These are phyloP conservation scores for Artibeus jamaicensis DNA, from an alignment of 2,797 vertebrate genomes.

Conservation along the genomic window DNA sequence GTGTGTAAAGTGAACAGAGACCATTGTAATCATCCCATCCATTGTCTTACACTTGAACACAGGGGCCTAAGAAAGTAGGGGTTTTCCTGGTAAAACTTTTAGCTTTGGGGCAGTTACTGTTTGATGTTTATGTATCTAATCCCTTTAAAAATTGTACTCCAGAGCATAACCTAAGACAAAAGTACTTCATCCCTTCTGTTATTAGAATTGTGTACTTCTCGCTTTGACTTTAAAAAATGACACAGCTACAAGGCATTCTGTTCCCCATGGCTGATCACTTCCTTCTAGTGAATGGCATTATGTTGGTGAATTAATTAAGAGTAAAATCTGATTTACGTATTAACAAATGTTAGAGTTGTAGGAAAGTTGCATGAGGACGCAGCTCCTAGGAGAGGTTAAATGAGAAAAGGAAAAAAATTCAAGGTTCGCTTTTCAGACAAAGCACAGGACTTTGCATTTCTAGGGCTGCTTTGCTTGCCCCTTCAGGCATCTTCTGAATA, in stretches of 20 bases:
- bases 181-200: constrained; percentile 66
- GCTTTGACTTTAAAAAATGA: constrained; percentile 72
- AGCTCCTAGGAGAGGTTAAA: constrained; percentile 29
- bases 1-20: constrained; percentile 41
- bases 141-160: constrained; percentile 62
- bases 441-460: constrained; percentile 52
- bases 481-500: constrained; percentile 50
- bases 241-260: constrained; percentile 66
- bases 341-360: constrained; percentile 63
- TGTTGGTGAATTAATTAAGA: constrained; percentile 67
- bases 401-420: neutral
- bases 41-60: constrained; percentile 59
- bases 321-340: constrained; percentile 59
- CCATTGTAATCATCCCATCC: constrained; percentile 48
- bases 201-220: constrained; percentile 64
- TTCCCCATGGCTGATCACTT: constrained; percentile 63
- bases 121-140: constrained; percentile 74
- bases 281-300: constrained; percentile 60
- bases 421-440: constrained; percentile 37
- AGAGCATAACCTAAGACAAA: constrained; percentile 71
- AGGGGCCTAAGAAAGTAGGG: constrained; percentile 46
- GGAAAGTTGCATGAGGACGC: constrained; percentile 49
- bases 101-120: constrained; percentile 65
- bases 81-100: constrained; percentile 45
- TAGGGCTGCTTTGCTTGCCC: constrained; percentile 32